Percentiles rank a stretch among this genome's conserved stretches.
Evolutionary conservation across 1,140 invertebrate species (phyloP).

Genomic region (Drosophila pandora): DNA sequence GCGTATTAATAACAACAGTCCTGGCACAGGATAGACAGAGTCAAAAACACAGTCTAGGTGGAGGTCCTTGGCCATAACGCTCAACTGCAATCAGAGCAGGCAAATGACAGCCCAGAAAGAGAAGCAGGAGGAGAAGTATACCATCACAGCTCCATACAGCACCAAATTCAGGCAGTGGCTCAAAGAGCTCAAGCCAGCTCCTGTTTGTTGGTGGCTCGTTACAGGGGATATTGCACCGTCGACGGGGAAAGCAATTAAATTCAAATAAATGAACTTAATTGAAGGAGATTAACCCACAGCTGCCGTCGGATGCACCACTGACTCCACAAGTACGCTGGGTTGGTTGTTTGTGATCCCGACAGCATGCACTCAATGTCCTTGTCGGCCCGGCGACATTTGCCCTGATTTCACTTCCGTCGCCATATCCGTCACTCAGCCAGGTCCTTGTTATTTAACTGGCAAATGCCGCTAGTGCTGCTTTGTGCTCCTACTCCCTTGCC

Average conservation of each 20-base stretch:
- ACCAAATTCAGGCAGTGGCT: neutral
- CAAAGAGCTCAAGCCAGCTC: conserved; percentile 3
- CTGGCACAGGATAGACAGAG: conserved; percentile 1
- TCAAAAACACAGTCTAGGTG: conserved; percentile 6
- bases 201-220: conserved; percentile 3
- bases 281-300: conserved; percentile 74
- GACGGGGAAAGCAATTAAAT: conserved; percentile 75
- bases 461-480: conserved; percentile 24
- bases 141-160: too few relatives aligned
- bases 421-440: conserved; percentile 49
- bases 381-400: conserved; percentile 56
- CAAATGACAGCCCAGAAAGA: conserved; percentile 16
- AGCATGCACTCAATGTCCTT: conserved; percentile 57
- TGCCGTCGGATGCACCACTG: conserved; percentile 25
- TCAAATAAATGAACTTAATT: conserved; percentile 79
- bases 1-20: conserved; percentile 8
- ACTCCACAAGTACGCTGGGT: conserved; percentile 14
- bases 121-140: neutral
- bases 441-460: conserved; percentile 11
- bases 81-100: conserved; percentile 24
- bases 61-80: conserved; percentile 15
- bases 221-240: conserved; percentile 12
- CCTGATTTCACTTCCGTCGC: conserved; percentile 70
- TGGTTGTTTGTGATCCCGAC: conserved; percentile 17
- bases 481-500: conserved; percentile 2